A percentile compares a stretch with the other conserved stretches of the same genome.
phyloP scores from a whole-genome alignment of 2,113 vertebrate genomes.

The Cochlearius cochlearius region DNA sequence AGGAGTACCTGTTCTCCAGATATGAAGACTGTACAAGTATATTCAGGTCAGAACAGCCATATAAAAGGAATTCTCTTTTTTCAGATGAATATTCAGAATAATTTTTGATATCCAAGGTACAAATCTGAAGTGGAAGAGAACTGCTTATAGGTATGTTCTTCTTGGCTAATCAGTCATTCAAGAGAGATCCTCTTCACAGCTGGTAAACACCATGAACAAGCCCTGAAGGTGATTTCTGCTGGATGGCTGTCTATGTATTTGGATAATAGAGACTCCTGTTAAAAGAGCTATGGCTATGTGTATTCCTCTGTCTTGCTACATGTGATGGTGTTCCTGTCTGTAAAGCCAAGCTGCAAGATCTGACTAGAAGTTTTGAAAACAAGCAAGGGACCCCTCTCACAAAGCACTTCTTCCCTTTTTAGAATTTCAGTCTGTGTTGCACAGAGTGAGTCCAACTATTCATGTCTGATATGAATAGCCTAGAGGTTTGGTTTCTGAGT shows the following conservation, averaged over 20 bases:
- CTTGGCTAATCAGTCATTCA: neutral
- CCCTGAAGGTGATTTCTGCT: neutral
- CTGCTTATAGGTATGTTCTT: neutral
- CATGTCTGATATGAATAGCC: conserved; percentile 5
- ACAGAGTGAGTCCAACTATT: neutral
- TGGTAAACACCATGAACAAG: neutral
- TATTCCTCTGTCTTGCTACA: neutral
- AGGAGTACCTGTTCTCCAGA: neutral
- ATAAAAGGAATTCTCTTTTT: neutral
- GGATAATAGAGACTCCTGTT: neutral
- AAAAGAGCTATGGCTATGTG: neutral
- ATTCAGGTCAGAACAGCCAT: neutral
- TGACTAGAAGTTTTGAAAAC: neutral
- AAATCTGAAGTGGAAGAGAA: neutral
- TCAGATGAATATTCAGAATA: neutral
- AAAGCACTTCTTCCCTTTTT: neutral
- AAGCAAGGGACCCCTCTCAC: neutral
- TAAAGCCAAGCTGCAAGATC: neutral
- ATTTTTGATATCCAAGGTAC: neutral
- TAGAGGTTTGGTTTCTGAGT: conserved; percentile 22
- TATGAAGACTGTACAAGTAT: neutral
- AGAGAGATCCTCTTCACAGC: neutral
- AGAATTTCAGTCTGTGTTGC: neutral
- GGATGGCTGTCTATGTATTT: neutral
- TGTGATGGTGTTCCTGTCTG: neutral